A percentile compares a stretch with the other conserved stretches of the same genome.
These are phyloP conservation scores for Psittacula cyanocephala DNA, from an alignment of 2,113 vertebrate species.

Conservation along the genomic window DNA sequence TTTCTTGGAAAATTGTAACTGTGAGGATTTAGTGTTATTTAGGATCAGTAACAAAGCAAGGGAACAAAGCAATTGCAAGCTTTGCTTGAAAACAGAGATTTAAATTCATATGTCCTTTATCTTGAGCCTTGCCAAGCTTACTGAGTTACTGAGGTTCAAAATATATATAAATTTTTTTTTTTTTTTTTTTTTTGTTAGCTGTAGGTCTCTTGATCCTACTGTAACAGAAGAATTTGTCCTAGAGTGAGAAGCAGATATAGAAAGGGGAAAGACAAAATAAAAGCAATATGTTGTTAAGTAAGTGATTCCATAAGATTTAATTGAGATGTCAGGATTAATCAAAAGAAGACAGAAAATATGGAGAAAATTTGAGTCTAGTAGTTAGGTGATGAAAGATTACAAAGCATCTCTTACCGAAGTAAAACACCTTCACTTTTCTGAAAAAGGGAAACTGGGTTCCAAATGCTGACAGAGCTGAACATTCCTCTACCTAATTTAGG, in stretches of 20 bases:
- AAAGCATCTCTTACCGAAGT: background rate
- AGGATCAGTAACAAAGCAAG: background rate
- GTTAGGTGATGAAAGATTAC: background rate
- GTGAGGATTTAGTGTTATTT: background rate
- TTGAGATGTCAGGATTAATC: background rate
- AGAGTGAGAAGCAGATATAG: background rate
- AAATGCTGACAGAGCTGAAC: background rate
- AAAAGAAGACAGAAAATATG: background rate
- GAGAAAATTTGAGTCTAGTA: background rate
- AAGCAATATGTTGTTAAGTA: background rate
- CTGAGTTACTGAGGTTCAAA: background rate
- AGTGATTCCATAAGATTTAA: background rate
- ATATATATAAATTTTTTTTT: no score
- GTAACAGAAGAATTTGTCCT: background rate
- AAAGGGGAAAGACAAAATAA: background rate
- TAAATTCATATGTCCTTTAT: background rate
- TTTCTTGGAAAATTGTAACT: background rate
- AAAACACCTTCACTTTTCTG: background rate
- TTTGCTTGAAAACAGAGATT: background rate
- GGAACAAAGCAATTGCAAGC: background rate
- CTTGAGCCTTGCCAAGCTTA: background rate
- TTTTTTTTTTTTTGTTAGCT: background rate
- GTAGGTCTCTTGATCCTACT: background rate
- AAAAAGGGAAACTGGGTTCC: background rate
- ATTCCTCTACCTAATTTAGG: background rate